These are phyloP conservation scores for Eupeodes latifasciatus DNA, from an alignment of 2,888 invertebrate genomes.

Conservation along the genomic window DNA sequence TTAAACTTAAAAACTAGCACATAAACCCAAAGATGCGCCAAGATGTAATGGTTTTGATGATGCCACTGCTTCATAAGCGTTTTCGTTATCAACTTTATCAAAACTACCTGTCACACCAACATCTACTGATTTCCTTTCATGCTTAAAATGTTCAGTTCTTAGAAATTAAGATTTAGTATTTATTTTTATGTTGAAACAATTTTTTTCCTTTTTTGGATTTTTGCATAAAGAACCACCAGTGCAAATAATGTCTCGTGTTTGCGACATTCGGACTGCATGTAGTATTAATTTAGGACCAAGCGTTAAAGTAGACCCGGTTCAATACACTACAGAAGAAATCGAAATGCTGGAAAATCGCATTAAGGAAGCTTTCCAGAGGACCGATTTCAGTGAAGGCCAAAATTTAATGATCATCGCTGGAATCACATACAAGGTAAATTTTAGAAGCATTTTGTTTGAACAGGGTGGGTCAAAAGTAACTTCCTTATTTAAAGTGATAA, in stretches of 20 bases:
- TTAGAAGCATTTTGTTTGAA: too few relatives aligned
- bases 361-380: slow-evolving; percentile 51
- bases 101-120: too few relatives aligned
- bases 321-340: slow-evolving; percentile 35
- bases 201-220: not conserved
- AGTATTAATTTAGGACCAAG: slow-evolving; percentile 32
- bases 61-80: too few relatives aligned
- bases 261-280: slow-evolving; percentile 68
- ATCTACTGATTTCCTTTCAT: too few relatives aligned
- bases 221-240: slow-evolving; percentile 35
- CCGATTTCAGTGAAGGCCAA: slow-evolving; percentile 63
- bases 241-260: slow-evolving; percentile 56
- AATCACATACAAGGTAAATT: slow-evolving; percentile 63
- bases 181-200: not conserved
- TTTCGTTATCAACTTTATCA: too few relatives aligned
- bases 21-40: too few relatives aligned
- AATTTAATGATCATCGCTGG: slow-evolving; percentile 58
- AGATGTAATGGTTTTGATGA: too few relatives aligned
- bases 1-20: too few relatives aligned
- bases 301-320: slow-evolving; percentile 12
- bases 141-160: too few relatives aligned
- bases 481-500: too few relatives aligned
- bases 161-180: too few relatives aligned
- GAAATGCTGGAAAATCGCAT: slow-evolving; percentile 44
- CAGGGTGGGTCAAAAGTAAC: too few relatives aligned